phyloP scores from a whole-genome alignment of 2,113 vertebrate species.

The Cichladusa arquata region DNA sequence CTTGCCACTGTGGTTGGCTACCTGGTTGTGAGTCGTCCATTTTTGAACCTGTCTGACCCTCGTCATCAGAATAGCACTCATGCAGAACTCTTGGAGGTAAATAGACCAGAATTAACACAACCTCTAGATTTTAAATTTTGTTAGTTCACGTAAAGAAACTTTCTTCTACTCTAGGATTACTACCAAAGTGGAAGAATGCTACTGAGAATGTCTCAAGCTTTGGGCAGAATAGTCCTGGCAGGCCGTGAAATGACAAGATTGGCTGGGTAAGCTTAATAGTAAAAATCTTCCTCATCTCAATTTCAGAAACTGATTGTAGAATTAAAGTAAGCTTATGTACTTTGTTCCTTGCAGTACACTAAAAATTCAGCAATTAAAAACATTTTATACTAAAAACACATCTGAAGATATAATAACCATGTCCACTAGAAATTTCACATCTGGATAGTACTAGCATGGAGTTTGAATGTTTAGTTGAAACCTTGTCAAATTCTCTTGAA shows the following conservation, averaged over 20 bases:
- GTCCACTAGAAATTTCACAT: background rate
- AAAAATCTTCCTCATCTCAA: background rate
- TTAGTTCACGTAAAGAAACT: background rate
- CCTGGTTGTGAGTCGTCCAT: slow-evolving; percentile 92
- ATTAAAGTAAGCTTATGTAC: background rate
- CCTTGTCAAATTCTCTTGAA: background rate
- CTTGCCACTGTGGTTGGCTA: slow-evolving; percentile 96
- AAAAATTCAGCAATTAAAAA: background rate
- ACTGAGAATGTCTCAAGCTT: slow-evolving; percentile 93
- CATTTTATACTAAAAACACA: background rate
- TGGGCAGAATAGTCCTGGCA: slow-evolving; percentile 95
- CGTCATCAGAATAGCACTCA: slow-evolving; percentile 87
- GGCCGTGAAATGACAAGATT: slow-evolving; percentile 97
- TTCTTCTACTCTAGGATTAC: slow-evolving; percentile 84
- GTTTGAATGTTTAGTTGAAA: background rate
- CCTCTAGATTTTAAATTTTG: background rate
- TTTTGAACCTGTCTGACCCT: slow-evolving; percentile 83
- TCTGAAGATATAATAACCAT: background rate
- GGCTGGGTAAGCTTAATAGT: slow-evolving; percentile 81
- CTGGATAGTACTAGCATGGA: background rate
- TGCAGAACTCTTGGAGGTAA: slow-evolving; percentile 92
- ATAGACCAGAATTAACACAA: background rate
- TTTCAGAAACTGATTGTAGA: background rate
- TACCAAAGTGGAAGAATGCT: slow-evolving; percentile 98
- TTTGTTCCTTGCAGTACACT: background rate